Percentiles rank a stretch among this genome's conserved stretches.
Conservation (phyloP, 2,888 invertebrate species). For the Cryptops parisi region DNA sequence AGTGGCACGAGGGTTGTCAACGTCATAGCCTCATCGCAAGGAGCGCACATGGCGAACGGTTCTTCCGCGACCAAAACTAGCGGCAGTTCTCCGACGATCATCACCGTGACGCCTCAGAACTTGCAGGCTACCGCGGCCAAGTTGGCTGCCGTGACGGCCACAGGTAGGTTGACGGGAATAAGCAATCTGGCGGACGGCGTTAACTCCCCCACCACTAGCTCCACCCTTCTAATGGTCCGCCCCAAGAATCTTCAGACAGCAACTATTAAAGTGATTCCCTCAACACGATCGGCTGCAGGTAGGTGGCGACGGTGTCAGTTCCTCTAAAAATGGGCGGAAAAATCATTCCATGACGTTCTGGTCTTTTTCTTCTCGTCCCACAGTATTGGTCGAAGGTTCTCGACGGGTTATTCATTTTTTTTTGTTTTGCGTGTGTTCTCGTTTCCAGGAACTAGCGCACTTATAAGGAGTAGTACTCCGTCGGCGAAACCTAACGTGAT, state of each 20-base stretch:
- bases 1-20: slow-evolving; percentile 16
- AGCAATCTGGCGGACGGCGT: neutral
- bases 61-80: neutral
- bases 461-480: neutral
- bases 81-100: neutral
- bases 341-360: neutral
- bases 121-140: slow-evolving; percentile 2
- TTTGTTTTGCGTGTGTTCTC: slow-evolving; percentile 5
- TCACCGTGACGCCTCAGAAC: slow-evolving; percentile 3
- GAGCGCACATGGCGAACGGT: neutral
- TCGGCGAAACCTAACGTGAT: slow-evolving; percentile 41
- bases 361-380: too few species aligned
- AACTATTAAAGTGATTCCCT: slow-evolving; percentile 14
- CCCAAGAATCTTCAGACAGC: slow-evolving; percentile 15
- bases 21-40: slow-evolving; percentile 14
- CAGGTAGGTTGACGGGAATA: neutral
- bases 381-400: too few species aligned
- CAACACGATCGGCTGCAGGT: slow-evolving; percentile 9
- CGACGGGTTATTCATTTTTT: neutral
- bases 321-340: neutral
- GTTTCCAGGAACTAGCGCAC: neutral
- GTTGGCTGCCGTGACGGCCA: neutral
- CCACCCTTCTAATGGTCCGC: slow-evolving; percentile 15
- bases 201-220: neutral
- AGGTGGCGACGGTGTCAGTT: neutral